Evolutionary conservation across 2,113 vertebrate species (phyloP).

Genomic region (Dissostichus mawsoni): DNA sequence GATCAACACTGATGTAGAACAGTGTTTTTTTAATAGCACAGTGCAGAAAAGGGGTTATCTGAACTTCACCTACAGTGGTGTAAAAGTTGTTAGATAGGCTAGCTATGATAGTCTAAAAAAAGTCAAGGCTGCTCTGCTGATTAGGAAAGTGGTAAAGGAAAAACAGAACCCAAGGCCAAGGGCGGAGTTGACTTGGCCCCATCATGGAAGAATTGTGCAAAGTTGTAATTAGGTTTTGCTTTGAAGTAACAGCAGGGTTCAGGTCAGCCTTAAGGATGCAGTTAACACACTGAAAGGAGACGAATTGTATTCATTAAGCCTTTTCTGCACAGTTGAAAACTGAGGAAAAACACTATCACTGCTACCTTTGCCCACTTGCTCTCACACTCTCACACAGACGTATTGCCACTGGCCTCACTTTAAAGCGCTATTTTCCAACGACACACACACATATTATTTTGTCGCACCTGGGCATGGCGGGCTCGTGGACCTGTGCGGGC

Average conservation of each 20-base stretch:
- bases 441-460: neutral
- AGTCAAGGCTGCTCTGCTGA: constrained; percentile 59
- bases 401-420: neutral
- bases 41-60: neutral
- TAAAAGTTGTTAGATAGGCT: neutral
- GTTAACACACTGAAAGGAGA: neutral
- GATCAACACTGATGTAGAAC: neutral
- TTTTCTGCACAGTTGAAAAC: neutral
- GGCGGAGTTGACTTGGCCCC: constrained; percentile 3
- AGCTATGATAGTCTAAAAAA: neutral
- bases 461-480: constrained; percentile 41
- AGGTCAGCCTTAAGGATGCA: neutral
- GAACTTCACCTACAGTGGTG: too few relatives aligned
- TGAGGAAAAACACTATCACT: neutral
- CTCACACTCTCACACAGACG: neutral
- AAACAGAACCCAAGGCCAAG: constrained; percentile 19
- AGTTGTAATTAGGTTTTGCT: neutral
- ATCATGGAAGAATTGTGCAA: neutral
- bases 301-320: neutral
- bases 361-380: constrained; percentile 50
- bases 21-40: neutral
- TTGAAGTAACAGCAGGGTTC: neutral
- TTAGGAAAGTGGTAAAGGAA: constrained; percentile 32
- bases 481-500: constrained; percentile 36
- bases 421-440: neutral